Conservation (phyloP, 2,797 vertebrate genomes). For the Psittacula derbiana region DNA sequence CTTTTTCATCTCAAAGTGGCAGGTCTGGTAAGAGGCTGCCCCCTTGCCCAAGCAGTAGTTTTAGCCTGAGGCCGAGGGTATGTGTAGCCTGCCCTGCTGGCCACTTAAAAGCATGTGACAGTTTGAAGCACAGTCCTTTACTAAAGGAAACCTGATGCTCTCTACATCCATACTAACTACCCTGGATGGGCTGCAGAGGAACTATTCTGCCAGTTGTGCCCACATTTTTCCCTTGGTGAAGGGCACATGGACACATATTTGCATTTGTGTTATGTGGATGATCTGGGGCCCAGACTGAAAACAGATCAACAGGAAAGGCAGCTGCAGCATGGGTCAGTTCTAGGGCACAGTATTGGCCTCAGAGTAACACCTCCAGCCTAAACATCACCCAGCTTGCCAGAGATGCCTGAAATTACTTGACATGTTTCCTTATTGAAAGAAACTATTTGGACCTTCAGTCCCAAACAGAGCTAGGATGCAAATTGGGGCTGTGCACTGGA, state of each 20-base stretch:
- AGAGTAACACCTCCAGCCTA: not conserved
- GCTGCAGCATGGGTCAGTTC: not conserved
- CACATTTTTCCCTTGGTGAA: not conserved
- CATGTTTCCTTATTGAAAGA: not conserved
- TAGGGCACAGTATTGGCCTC: not conserved
- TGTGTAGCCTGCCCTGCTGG: not conserved
- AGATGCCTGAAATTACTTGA: not conserved
- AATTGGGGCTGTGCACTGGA: not conserved
- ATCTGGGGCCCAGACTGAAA: not conserved
- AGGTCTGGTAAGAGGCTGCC: not conserved
- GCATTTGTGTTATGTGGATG: not conserved
- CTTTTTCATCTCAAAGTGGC: not conserved
- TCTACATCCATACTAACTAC: not conserved
- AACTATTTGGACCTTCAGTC: not conserved
- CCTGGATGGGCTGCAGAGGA: not conserved
- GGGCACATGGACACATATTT: not conserved
- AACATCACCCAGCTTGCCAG: not conserved
- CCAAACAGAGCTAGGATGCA: not conserved
- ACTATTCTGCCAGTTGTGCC: not conserved
- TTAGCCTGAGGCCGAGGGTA: too few species aligned
- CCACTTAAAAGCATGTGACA: not conserved
- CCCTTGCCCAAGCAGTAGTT: not conserved
- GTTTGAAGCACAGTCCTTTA: not conserved
- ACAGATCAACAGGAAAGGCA: not conserved
- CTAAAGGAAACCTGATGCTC: rapidly evolving